These are phyloP conservation scores for Habropoda laboriosa DNA, from an alignment of 1,140 invertebrate genomes.

Conservation along the genomic window DNA sequence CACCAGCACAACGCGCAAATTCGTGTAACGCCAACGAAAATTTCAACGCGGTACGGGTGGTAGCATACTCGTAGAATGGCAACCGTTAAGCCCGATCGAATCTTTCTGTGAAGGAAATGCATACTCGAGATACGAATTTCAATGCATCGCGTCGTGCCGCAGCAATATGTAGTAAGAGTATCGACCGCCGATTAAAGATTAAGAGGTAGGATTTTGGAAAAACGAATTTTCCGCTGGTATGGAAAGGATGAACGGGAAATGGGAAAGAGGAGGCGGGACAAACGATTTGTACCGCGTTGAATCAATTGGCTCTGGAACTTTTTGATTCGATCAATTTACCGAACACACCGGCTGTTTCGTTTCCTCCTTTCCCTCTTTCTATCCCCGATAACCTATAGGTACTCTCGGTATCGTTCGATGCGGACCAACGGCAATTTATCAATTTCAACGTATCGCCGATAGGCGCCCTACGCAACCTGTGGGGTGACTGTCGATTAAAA, in stretches of 20 bases:
- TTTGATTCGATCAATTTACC: constrained; percentile 69
- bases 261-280: constrained; percentile 5
- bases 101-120: too few relatives aligned
- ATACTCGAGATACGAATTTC: too few relatives aligned
- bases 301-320: constrained; percentile 63
- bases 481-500: constrained; percentile 55
- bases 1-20: neutral
- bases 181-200: too few relatives aligned
- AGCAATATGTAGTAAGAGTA: too few relatives aligned
- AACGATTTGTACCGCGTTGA: constrained; percentile 47
- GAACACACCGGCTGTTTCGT: constrained; percentile 55
- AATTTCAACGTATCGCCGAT: constrained; percentile 58
- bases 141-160: too few relatives aligned
- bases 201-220: neutral
- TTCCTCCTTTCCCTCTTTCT: constrained; percentile 28
- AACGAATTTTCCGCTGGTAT: neutral
- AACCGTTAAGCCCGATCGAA: too few relatives aligned
- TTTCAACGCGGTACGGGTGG: neutral
- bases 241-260: neutral
- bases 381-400: neutral
- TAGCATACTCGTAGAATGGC: too few relatives aligned
- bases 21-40: neutral
- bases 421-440: constrained; percentile 57
- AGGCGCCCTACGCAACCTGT: constrained; percentile 33
- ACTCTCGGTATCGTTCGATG: constrained; percentile 19